phyloP scores from a whole-genome alignment of 1,140 invertebrate genomes.

The Ceratina calcarata region DNA sequence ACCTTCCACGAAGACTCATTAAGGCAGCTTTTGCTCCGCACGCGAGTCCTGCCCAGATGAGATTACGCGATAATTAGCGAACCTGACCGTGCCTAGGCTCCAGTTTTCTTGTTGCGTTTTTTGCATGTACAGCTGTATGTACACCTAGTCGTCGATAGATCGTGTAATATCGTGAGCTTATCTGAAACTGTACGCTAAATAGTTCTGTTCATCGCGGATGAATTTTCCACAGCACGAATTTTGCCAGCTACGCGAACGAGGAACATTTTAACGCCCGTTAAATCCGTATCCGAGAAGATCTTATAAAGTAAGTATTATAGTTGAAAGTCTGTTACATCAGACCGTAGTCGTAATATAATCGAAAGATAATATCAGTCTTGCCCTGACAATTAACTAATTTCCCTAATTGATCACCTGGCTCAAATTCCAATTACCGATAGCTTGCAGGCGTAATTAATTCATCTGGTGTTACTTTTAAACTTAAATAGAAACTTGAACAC shows the following conservation, averaged over 20 bases:
- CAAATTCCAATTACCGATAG: not conserved
- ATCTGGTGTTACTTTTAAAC: slow-evolving; percentile 8
- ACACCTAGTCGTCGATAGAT: no score
- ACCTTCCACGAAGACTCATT: slow-evolving; percentile 15
- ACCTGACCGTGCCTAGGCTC: slow-evolving; percentile 3
- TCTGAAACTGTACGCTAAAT: slow-evolving; percentile 24
- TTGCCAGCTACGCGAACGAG: no score
- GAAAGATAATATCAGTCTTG: not conserved
- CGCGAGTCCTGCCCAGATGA: slow-evolving; percentile 23
- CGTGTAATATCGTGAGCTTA: not conserved
- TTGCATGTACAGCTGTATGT: no score
- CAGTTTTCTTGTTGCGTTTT: no score
- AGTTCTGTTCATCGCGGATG: not conserved
- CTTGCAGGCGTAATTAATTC: slow-evolving; percentile 11
- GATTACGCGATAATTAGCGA: slow-evolving; percentile 44
- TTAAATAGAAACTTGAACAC: not conserved
- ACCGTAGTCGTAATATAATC: no score
- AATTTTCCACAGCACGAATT: not conserved
- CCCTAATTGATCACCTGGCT: not conserved
- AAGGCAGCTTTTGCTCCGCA: slow-evolving; percentile 19
- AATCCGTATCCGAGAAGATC: no score
- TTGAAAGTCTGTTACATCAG: no score
- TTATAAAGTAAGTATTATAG: no score
- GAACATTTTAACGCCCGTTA: not conserved
- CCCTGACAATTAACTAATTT: slow-evolving; percentile 15